phyloP scores from a whole-genome alignment of 2,888 invertebrate species.

The Lamellibrachia satsuma region DNA sequence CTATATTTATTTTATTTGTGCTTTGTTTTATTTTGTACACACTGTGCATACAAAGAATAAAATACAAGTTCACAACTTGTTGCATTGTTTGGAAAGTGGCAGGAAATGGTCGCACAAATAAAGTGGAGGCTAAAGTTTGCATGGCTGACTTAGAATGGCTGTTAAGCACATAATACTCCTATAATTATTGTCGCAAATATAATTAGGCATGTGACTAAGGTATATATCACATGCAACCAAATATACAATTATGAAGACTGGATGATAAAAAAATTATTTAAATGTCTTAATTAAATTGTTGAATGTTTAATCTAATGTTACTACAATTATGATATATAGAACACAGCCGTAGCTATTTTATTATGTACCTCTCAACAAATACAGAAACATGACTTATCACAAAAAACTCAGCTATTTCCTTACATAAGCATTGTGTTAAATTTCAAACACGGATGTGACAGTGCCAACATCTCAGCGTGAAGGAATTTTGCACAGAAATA shows the following conservation, averaged over 20 bases:
- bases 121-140: too few relatives aligned
- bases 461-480: background rate
- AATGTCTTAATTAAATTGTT: background rate
- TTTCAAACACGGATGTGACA: background rate
- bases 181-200: too few relatives aligned
- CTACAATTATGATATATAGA: background rate
- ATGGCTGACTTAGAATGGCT: too few relatives aligned
- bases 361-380: background rate
- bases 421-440: background rate
- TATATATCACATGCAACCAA: background rate
- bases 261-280: background rate
- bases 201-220: too few relatives aligned
- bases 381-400: background rate
- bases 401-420: background rate
- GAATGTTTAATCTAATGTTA: background rate
- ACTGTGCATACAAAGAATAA: background rate
- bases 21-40: background rate
- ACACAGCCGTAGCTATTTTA: too few relatives aligned
- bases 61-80: too few relatives aligned
- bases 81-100: too few relatives aligned
- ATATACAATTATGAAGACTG: background rate
- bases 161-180: too few relatives aligned
- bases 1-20: background rate
- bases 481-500: background rate
- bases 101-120: too few relatives aligned